A percentile compares a stretch with the other conserved stretches of the same genome.
Evolutionary conservation across 2,888 invertebrate genomes (phyloP).

Genomic region (Cantharis rufa): DNA sequence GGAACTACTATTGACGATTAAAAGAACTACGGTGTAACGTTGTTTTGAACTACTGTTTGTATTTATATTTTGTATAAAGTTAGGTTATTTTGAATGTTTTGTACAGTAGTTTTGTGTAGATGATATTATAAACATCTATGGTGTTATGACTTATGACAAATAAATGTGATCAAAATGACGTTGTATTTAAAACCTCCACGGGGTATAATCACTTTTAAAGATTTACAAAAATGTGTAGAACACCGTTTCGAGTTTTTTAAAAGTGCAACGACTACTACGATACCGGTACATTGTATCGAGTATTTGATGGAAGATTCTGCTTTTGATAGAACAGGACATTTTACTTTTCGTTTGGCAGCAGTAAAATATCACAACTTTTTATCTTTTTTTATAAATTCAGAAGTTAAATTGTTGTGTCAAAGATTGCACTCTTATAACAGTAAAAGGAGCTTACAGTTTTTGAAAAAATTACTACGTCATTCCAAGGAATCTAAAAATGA

Average conservation of each 20-base stretch:
- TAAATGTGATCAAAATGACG: slow-evolving; percentile 28
- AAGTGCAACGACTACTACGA: slow-evolving; percentile 45
- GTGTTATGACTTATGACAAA: no score
- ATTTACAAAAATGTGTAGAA: slow-evolving; percentile 59
- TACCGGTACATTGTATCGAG: slow-evolving; percentile 57
- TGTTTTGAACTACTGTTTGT: no score
- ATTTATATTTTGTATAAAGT: no score
- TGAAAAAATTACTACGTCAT: slow-evolving; percentile 34
- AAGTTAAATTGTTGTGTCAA: slow-evolving; percentile 39
- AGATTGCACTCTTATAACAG: slow-evolving; percentile 32
- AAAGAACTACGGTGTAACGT: no score
- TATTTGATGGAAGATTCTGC: slow-evolving; percentile 64
- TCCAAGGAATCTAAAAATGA: slow-evolving; percentile 25
- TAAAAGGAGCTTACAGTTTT: slow-evolving; percentile 23
- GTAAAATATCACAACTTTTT: slow-evolving; percentile 50
- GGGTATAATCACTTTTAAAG: slow-evolving; percentile 60
- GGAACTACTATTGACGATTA: no score
- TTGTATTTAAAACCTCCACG: slow-evolving; percentile 64
- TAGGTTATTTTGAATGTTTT: no score
- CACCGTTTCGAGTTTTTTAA: slow-evolving; percentile 59
- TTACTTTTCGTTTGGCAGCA: slow-evolving; percentile 57
- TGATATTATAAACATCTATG: no score
- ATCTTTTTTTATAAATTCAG: slow-evolving; percentile 52
- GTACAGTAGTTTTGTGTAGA: no score
- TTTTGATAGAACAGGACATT: slow-evolving; percentile 65